Conservation (phyloP, 2,888 invertebrate species). For the Watsonalla cultraria region DNA sequence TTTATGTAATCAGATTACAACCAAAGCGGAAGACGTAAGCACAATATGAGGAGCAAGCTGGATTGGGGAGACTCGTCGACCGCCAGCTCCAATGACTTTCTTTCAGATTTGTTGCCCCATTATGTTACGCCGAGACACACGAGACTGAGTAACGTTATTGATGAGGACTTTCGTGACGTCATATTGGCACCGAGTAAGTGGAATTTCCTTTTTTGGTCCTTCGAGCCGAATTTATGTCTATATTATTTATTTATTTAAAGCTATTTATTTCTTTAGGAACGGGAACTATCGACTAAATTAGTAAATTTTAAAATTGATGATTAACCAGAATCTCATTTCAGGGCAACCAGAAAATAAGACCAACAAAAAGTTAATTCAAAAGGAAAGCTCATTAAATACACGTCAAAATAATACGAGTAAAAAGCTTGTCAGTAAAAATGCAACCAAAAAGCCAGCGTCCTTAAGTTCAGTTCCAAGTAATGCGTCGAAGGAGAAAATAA, state of each 20-base stretch:
- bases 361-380: conserved; percentile 29
- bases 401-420: conserved; percentile 25
- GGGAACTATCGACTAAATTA: no score
- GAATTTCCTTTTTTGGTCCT: background rate
- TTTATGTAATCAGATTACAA: conserved; percentile 22
- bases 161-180: conserved; percentile 67
- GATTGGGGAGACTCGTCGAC: conserved; percentile 54
- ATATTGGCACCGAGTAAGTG: conserved; percentile 53
- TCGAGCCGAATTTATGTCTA: conserved; percentile 3
- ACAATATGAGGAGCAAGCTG: conserved; percentile 34
- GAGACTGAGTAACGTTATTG: conserved; percentile 34
- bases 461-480: conserved; percentile 39
- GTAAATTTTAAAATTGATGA: background rate
- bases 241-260: no score
- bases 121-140: conserved; percentile 68
- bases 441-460: conserved; percentile 39
- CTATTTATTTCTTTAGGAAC: no score
- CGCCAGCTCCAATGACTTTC: conserved; percentile 53
- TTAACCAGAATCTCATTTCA: conserved; percentile 15
- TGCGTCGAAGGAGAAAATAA: conserved; percentile 38
- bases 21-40: conserved; percentile 49
- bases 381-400: conserved; percentile 27
- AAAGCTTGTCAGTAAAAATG: conserved; percentile 32
- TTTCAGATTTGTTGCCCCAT: conserved; percentile 65
- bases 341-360: conserved; percentile 33